These are phyloP conservation scores for Rostratula benghalensis DNA, from an alignment of 2,113 vertebrate species.

Conservation along the genomic window DNA sequence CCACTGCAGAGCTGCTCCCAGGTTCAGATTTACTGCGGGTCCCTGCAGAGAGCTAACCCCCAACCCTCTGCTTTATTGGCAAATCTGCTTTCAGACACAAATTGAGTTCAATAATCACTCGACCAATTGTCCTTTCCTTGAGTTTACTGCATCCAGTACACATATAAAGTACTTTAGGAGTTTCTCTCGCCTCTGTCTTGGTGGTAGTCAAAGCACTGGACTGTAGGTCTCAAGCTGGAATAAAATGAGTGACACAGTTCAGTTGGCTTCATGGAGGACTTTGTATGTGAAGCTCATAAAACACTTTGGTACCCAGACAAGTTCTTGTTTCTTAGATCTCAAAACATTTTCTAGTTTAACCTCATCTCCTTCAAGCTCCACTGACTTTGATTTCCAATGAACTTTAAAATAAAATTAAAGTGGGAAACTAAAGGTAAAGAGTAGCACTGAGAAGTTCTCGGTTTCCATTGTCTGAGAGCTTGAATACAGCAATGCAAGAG, in stretches of 20 bases:
- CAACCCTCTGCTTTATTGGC: neutral
- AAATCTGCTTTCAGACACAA: neutral
- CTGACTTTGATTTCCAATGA: neutral
- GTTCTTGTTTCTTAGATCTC: neutral
- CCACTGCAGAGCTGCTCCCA: neutral
- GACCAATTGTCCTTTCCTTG: neutral
- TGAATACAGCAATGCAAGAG: neutral
- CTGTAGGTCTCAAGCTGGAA: neutral
- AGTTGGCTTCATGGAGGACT: neutral
- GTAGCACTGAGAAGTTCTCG: neutral
- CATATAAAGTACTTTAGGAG: neutral
- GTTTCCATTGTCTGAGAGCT: neutral
- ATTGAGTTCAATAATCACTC: neutral
- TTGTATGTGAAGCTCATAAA: neutral
- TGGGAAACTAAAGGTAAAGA: neutral
- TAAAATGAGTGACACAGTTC: neutral
- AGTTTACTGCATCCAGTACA: neutral
- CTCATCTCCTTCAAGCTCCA: neutral
- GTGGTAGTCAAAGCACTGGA: neutral
- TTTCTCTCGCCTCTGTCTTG: neutral
- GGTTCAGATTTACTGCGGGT: neutral
- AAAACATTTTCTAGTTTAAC: neutral
- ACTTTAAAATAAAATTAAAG: constrained; percentile 6
- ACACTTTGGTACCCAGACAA: neutral
- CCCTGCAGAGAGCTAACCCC: neutral